These are phyloP conservation scores for Uropetala carovei DNA, from an alignment of 2,888 invertebrate species.

Conservation along the genomic window DNA sequence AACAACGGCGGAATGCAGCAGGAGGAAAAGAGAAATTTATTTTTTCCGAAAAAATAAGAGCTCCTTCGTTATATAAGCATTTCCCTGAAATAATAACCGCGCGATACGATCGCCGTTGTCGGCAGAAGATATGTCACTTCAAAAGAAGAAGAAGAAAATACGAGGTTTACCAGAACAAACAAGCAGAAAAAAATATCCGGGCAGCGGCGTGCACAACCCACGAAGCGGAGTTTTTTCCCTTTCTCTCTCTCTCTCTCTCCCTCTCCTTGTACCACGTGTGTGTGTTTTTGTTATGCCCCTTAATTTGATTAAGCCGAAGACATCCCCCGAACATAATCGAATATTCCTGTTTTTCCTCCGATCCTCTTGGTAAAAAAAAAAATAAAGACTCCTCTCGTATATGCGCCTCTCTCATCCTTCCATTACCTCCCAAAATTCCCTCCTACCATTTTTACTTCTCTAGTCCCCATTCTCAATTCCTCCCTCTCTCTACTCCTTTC, in stretches of 20 bases:
- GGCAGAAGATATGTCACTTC: not conserved
- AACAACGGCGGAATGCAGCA: not conserved
- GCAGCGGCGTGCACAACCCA: not conserved
- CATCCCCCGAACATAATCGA: slow-evolving; percentile 44
- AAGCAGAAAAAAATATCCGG: slow-evolving; percentile 11
- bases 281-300: slow-evolving; percentile 44
- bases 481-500: not conserved
- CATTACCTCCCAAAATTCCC: not conserved
- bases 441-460: not conserved
- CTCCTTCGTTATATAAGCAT: not conserved
- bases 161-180: slow-evolving; percentile 23
- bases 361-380: slow-evolving; percentile 20
- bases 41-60: not conserved
- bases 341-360: slow-evolving; percentile 50
- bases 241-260: too few species aligned
- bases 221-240: slow-evolving; percentile 29
- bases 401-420: slow-evolving; percentile 3
- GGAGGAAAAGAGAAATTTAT: not conserved
- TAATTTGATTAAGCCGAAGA: slow-evolving; percentile 53
- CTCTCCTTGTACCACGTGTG: not conserved
- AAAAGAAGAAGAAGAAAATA: slow-evolving; percentile 16
- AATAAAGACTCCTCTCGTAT: not conserved
- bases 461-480: not conserved
- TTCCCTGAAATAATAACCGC: not conserved
- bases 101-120: slow-evolving; percentile 21